A percentile compares a stretch with the other conserved stretches of the same genome.
phyloP scores from a whole-genome alignment of 2,113 vertebrate species.

The Limnothrissa miodon region DNA sequence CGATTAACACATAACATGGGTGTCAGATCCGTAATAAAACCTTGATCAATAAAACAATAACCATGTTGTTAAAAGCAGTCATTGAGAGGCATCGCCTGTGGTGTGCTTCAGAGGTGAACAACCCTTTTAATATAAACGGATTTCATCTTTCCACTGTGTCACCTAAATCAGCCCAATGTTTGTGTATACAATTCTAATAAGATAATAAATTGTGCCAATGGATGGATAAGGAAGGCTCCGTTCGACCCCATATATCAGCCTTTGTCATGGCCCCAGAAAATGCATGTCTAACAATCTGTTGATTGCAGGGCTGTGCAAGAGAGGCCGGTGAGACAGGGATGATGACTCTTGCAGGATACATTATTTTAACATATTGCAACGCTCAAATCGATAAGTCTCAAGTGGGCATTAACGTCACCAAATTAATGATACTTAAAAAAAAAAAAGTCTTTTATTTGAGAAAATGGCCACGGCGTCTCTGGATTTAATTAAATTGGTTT shows the following conservation, averaged over 20 bases:
- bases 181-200: constrained; percentile 99
- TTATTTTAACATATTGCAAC: constrained; percentile 76
- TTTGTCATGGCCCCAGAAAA: constrained; percentile 94
- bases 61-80: constrained; percentile 99
- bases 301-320: constrained; percentile 87
- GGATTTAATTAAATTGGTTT: constrained; percentile 71
- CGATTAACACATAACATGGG: constrained; percentile 98
- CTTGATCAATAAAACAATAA: constrained; percentile 99
- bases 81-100: constrained; percentile 86
- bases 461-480: constrained; percentile 62
- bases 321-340: constrained; percentile 49
- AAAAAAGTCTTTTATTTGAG: constrained; percentile 61
- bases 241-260: constrained; percentile 92
- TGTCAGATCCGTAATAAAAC: constrained; percentile 98
- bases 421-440: constrained; percentile 67
- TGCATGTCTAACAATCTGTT: constrained; percentile 99
- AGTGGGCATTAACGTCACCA: constrained; percentile 68
- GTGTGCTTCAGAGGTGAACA: constrained; percentile 93
- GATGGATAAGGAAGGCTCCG: constrained; percentile 93
- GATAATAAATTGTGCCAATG: constrained; percentile 97
- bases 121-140: constrained; percentile 99
- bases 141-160: constrained; percentile 99
- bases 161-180: constrained; percentile 99
- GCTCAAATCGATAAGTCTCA: constrained; percentile 75
- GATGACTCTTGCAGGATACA: constrained; percentile 66